Evolutionary conservation across 2,888 invertebrate species (phyloP), one percentile per base, ranked within the genome.

Genomic region (Lycocerus yunnanus): DNA sequence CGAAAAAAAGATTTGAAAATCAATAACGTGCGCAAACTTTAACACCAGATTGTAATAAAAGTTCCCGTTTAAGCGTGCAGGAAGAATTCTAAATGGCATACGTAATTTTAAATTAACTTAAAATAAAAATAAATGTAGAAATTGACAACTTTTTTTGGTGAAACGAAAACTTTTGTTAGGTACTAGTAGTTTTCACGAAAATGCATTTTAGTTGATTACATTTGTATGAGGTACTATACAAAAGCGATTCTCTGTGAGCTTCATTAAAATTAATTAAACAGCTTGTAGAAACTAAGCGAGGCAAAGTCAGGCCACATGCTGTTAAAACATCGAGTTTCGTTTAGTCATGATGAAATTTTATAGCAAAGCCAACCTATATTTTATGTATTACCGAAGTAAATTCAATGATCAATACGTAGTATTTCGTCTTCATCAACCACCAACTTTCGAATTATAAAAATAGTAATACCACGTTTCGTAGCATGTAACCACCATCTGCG

Each of bases 211-310:
- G 61, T 61, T 21, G 16, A 69, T 69, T 27, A 65, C 69, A 70
- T 65, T 70, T 58, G 58, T 61, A 43, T 65, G 43, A 65, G 69
- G 61, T 63, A 18, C 61, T 20, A 61, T 70, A 61, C 69, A 70
- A 70, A 70, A 70, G 69, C 69, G 61, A 70, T 70, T 43, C 65
- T 63, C 69, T 18, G 71, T 21, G 16, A 68, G 58, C 63, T 74
- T 74, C 74, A 74, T 74, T 74, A 74, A 74, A 74, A 74, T 74
- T 74, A 74, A 74, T 74, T 74, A 74, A 68, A 74, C 74, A 63
- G 71, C 68, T 73, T 69, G 65, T 68, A 59, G 70, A 63, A 69
- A 61, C 65, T 60, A 63, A 66, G 69, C 66, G 69, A 61, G 63
- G 72, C 67, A 14, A 24, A 58, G 68, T 61, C 67, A 66, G 60